Base-by-base conservation (phyloP, 2,888 invertebrate genomes). In the Ornithoptera alexandrae region DNA sequence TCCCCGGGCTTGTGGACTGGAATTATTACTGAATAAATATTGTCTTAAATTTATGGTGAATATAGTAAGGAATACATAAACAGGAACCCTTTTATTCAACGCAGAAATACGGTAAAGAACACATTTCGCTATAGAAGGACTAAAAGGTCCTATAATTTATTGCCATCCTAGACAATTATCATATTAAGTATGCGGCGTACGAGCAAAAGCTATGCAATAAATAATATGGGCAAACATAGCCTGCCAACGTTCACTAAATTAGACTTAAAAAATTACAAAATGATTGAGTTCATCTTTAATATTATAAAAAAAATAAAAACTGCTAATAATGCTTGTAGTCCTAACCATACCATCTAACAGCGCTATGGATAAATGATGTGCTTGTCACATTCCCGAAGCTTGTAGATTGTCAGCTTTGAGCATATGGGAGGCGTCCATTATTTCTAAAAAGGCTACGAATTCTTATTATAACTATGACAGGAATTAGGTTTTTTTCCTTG, bases 141-240 rank as follows among this genome's bases (percentile, higher is more conserved):
- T 24, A 74, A 67, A 57, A 22, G 62, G 57, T 67, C 24, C 22
- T n/a, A 42, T 56, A 62, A 61, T 61, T 67, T 67, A 65, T 66
- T 46, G 60, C 1, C 65, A 30, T 66, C 46, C 24, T 30, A 46
- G 22, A 60, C 59, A 24, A 66, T 60, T 66, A 50, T 20, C 65
- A 30, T 46, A 65, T 30, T 50, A 36, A 24, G 42, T 42, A 66
- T 42, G 20, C 30, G 59, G 30, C 46, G 59, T 22, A 36, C 60
- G 50, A 50, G 12, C 66, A 1, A 39, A 56, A 22, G 22, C 7
- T 67, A 20, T 53, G 61, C 67, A n/a, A 56, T 67, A 62, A 67
- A 67, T 67, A 62, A 56, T 53, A n/a, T 46, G 53, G 18, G 17
- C 22, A 20, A 53, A 56, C 56, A 67, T 62, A 67, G 60, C 53